Evolutionary conservation across 2,113 vertebrate species (phyloP).

Genomic region (Melanostigma gelatinosum): DNA sequence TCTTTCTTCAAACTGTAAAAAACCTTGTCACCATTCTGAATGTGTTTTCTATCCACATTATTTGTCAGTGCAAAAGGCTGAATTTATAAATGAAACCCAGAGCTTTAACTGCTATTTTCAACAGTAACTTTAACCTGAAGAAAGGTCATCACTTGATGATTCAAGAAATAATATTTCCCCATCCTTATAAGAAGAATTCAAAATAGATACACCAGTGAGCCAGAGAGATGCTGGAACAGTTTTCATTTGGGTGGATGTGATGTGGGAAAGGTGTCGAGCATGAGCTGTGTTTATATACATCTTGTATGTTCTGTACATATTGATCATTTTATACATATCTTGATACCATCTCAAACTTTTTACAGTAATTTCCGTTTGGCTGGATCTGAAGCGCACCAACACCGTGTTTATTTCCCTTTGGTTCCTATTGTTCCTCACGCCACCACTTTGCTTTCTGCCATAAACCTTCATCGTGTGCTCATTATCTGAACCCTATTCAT

Average conservation of each 20-base stretch:
- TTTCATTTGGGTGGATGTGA: not conserved
- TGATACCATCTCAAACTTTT: slow-evolving; percentile 4
- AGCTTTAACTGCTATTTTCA: not conserved
- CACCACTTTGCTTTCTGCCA: slow-evolving; percentile 27
- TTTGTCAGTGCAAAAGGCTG: not conserved
- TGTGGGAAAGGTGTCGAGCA: not conserved
- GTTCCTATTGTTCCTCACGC: slow-evolving; percentile 46
- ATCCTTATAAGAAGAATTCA: not conserved
- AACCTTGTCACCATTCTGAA: not conserved
- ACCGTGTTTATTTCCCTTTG: slow-evolving; percentile 26
- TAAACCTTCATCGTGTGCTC: slow-evolving; percentile 49
- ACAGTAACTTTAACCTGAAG: not conserved
- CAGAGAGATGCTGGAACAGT: not conserved
- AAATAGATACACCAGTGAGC: not conserved
- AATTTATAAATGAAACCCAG: not conserved
- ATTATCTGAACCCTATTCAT: slow-evolving; percentile 75
- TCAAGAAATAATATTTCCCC: not conserved
- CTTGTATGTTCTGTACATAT: not conserved
- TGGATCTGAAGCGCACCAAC: slow-evolving; percentile 30
- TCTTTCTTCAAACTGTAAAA: not conserved
- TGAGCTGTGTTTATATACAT: not conserved
- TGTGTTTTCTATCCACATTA: slow-evolving; percentile 7
- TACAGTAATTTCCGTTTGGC: slow-evolving; percentile 21
- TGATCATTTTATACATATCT: not conserved
- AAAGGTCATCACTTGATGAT: not conserved